Evolutionary conservation across 1,140 invertebrate species (phyloP).

Genomic region (Forficula auricularia): DNA sequence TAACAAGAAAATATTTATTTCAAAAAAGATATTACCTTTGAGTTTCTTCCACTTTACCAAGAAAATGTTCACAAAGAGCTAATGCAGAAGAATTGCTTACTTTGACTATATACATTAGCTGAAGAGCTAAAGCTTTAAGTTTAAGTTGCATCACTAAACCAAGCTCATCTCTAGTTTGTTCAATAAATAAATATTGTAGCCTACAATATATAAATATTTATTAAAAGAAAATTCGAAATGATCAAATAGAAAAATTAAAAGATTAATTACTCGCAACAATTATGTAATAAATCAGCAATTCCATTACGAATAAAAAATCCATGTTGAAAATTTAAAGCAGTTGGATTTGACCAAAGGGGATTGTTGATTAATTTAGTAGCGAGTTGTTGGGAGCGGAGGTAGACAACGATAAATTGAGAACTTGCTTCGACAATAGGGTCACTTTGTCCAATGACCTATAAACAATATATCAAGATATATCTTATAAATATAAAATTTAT

Average conservation of each 20-base stretch:
- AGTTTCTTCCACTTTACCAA: conserved; percentile 38
- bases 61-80: conserved; percentile 41
- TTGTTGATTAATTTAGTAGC: conserved; percentile 24
- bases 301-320: conserved; percentile 32
- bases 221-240: not conserved
- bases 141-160: conserved; percentile 66
- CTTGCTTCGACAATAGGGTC: not conserved
- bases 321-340: conserved; percentile 28
- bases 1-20: conserved; percentile 17
- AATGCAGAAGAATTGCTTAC: conserved; percentile 40
- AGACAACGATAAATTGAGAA: not conserved
- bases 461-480: too few species aligned
- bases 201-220: conserved; percentile 22
- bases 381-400: conserved; percentile 35
- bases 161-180: conserved; percentile 51
- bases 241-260: conserved; percentile 6
- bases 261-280: conserved; percentile 40
- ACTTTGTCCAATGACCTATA: too few species aligned
- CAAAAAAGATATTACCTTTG: conserved; percentile 27
- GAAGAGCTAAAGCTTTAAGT: conserved; percentile 63
- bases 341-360: conserved; percentile 29
- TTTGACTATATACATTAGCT: conserved; percentile 55
- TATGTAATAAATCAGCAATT: conserved; percentile 42
- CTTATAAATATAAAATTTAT: too few species aligned
- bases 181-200: conserved; percentile 68